These are phyloP conservation scores for Rhagonycha lutea DNA, from an alignment of 2,888 invertebrate genomes.

Conservation along the genomic window DNA sequence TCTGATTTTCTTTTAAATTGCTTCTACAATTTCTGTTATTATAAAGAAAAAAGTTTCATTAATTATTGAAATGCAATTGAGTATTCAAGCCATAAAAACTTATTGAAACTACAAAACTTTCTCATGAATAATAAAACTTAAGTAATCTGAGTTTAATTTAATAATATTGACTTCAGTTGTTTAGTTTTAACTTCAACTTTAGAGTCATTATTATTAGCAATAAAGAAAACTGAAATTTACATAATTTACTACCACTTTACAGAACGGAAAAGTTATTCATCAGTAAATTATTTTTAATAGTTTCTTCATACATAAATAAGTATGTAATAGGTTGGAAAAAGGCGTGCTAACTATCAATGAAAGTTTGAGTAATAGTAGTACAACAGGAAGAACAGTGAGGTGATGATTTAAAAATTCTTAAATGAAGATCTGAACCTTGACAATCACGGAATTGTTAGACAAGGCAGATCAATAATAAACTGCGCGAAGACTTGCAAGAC, in stretches of 20 bases:
- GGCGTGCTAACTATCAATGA: not conserved
- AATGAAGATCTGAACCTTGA: not conserved
- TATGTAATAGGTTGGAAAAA: not conserved
- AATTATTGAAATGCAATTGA: not conserved
- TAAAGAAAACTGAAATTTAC: not conserved
- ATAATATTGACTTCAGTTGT: not conserved
- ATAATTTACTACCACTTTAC: not conserved
- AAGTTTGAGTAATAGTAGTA: not conserved
- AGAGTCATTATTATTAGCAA: not conserved
- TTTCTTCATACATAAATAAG: too few species aligned
- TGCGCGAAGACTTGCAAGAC: not conserved
- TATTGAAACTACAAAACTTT: not conserved
- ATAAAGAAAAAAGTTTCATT: not conserved
- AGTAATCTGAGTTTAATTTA: not conserved
- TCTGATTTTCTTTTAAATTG: not conserved
- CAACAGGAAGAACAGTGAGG: not conserved
- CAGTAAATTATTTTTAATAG: not conserved
- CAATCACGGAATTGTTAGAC: not conserved
- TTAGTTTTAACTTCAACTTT: not conserved
- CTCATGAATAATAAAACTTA: not conserved
- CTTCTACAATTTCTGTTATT: not conserved
- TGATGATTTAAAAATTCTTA: not conserved
- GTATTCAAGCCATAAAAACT: not conserved
- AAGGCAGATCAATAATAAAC: not conserved
- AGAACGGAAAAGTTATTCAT: not conserved